Conservation (phyloP, 2,888 invertebrate species). For the Andrena fulva region DNA sequence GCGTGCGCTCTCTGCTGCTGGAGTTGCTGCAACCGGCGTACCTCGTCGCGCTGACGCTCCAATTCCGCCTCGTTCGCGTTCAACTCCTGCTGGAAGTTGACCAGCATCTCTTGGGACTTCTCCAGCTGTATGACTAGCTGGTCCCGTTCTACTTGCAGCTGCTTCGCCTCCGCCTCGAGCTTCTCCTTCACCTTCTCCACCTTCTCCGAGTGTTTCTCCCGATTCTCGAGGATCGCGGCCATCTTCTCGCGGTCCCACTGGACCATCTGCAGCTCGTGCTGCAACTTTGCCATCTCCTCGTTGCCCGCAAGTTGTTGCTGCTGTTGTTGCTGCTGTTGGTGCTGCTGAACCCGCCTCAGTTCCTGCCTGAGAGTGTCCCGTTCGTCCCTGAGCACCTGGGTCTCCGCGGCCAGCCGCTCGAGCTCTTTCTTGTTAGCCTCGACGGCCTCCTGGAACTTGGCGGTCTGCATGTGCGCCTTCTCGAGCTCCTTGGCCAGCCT, state of each 20-base stretch:
- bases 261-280: slow-evolving; percentile 90
- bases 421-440: slow-evolving; percentile 94
- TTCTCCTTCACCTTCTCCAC: slow-evolving; percentile 94
- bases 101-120: slow-evolving; percentile 96
- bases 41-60: slow-evolving; percentile 92
- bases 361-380: slow-evolving; percentile 90
- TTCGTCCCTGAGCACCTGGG: slow-evolving; percentile 93
- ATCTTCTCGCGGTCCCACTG: slow-evolving; percentile 92
- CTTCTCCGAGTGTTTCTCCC: slow-evolving; percentile 92
- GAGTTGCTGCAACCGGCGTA: slow-evolving; percentile 88
- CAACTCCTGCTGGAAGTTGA: slow-evolving; percentile 96
- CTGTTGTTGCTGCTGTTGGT: slow-evolving; percentile 87
- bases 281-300: slow-evolving; percentile 90
- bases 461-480: slow-evolving; percentile 93
- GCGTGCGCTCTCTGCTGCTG: slow-evolving; percentile 87
- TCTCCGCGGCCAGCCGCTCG: slow-evolving; percentile 93
- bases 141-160: slow-evolving; percentile 93
- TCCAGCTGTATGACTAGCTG: slow-evolving; percentile 95
- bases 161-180: slow-evolving; percentile 93
- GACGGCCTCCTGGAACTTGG: slow-evolving; percentile 93
- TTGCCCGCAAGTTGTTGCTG: slow-evolving; percentile 89
- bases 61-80: slow-evolving; percentile 93
- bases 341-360: slow-evolving; percentile 88
- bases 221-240: slow-evolving; percentile 91
- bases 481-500: slow-evolving; percentile 94